These are phyloP conservation scores for Psilopsiagon aymara DNA, from an alignment of 2,113 vertebrate species.

Conservation along the genomic window DNA sequence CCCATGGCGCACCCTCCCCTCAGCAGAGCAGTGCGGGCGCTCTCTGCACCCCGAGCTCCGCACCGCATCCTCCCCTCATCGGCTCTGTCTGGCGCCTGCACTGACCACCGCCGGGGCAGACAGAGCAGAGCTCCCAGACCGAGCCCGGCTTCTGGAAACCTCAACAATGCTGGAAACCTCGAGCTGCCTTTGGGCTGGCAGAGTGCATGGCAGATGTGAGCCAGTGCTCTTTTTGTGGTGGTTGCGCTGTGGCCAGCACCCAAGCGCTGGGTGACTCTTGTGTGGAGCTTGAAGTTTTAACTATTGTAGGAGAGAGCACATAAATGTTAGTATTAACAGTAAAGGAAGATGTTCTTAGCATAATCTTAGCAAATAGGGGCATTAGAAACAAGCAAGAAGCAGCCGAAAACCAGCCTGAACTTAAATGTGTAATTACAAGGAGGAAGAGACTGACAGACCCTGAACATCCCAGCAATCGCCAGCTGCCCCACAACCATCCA, in stretches of 20 bases:
- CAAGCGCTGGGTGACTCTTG: not conserved
- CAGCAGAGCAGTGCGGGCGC: too few species aligned
- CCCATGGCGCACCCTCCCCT: too few species aligned
- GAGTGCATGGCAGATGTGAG: rapidly evolving
- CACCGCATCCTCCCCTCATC: too few species aligned
- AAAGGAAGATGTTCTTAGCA: not conserved
- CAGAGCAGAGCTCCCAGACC: too few species aligned
- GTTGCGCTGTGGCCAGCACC: not conserved
- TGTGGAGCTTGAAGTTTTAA: not conserved
- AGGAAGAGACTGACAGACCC: not conserved
- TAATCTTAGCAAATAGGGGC: not conserved
- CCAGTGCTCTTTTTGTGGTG: not conserved
- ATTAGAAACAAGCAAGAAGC: not conserved
- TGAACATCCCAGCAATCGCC: not conserved
- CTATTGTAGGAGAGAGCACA: not conserved
- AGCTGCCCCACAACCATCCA: not conserved
- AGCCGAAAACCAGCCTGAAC: not conserved
- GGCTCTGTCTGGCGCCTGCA: too few species aligned
- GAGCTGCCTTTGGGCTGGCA: not conserved
- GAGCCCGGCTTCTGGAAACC: not conserved
- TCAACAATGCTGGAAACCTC: not conserved
- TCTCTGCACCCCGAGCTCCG: too few species aligned
- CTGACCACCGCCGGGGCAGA: too few species aligned
- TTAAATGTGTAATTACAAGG: rapidly evolving
- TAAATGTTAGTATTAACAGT: not conserved